phyloP scores from a whole-genome alignment of 2,888 invertebrate genomes.

The Sabatieria punctata region DNA sequence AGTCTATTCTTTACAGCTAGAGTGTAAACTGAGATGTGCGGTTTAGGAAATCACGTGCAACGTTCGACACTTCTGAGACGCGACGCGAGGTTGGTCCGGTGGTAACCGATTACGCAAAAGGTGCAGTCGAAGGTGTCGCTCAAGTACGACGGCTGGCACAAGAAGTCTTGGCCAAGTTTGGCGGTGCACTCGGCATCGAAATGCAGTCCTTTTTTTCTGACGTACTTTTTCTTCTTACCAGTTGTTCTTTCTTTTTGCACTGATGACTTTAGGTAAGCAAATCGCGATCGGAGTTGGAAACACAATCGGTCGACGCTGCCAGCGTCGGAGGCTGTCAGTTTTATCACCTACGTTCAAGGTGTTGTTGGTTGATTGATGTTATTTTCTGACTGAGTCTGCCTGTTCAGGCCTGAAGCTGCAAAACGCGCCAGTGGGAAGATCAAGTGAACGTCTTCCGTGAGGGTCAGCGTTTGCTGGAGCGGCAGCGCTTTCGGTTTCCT shows the following conservation, averaged over 20 bases:
- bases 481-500: slow-evolving; percentile 95
- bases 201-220: slow-evolving; percentile 64
- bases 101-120: slow-evolving; percentile 91
- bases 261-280: too few relatives aligned
- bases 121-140: slow-evolving; percentile 97
- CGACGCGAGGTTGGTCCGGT: slow-evolving; percentile 90
- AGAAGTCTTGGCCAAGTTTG: slow-evolving; percentile 80
- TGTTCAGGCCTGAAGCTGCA: too few relatives aligned
- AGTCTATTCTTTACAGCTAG: too few relatives aligned
- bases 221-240: too few relatives aligned
- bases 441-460: slow-evolving; percentile 63
- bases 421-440: slow-evolving; percentile 53
- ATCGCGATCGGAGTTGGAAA: slow-evolving; percentile 82
- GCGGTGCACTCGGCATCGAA: slow-evolving; percentile 74
- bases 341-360: slow-evolving; percentile 95
- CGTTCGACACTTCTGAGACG: slow-evolving; percentile 95
- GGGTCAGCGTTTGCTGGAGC: slow-evolving; percentile 85
- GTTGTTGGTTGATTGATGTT: not conserved
- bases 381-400: not conserved
- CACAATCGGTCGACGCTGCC: slow-evolving; percentile 93
- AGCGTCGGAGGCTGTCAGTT: slow-evolving; percentile 86
- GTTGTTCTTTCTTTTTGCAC: too few relatives aligned
- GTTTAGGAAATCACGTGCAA: slow-evolving; percentile 73
- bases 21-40: too few relatives aligned
- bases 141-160: slow-evolving; percentile 99